Evolutionary conservation across 2,888 invertebrate species (phyloP).

Genomic region (Sthenelais limicola): DNA sequence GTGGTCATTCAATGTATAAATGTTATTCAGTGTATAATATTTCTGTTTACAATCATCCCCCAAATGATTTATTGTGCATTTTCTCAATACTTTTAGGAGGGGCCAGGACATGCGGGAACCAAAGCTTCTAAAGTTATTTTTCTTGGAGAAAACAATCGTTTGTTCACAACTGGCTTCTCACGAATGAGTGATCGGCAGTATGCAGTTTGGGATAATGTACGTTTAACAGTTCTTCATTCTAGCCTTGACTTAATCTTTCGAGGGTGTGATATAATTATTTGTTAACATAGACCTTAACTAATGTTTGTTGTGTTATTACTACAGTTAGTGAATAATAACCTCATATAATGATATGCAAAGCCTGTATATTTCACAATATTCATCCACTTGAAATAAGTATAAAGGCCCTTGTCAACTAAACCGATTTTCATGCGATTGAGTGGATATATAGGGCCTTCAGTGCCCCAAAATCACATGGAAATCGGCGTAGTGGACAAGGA

Average conservation of each 20-base stretch:
- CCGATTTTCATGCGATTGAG: not conserved
- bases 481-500: no score
- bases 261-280: not conserved
- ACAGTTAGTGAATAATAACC: not conserved
- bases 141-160: conserved; percentile 61
- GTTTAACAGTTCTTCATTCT: conserved; percentile 44
- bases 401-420: not conserved
- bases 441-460: not conserved
- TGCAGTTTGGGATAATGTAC: conserved; percentile 73
- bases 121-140: conserved; percentile 68
- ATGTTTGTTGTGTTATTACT: not conserved
- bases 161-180: conserved; percentile 73
- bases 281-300: not conserved
- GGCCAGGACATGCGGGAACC: conserved; percentile 60
- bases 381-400: no score
- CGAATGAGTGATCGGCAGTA: conserved; percentile 70
- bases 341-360: not conserved
- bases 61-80: not conserved
- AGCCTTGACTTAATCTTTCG: not conserved
- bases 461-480: not conserved
- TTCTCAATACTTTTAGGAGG: conserved; percentile 53
- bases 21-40: not conserved
- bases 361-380: no score
- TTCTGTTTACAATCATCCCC: not conserved
- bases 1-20: not conserved